phyloP scores from a whole-genome alignment of 35 echinoderm and acorn worm species.

The Heliocidaris erythrogramma region DNA sequence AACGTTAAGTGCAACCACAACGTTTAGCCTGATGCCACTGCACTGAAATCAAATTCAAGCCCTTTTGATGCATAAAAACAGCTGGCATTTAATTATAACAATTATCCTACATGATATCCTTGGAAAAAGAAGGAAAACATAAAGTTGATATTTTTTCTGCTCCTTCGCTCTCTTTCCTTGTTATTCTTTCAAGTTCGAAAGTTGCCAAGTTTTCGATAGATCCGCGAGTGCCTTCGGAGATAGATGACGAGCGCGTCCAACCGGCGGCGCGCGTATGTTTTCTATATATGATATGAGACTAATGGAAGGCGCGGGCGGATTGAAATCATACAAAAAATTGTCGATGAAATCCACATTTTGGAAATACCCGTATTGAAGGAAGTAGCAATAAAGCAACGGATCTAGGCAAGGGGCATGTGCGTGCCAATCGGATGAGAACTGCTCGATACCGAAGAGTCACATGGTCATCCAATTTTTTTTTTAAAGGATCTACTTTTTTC shows the following conservation, averaged over 20 bases:
- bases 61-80: neutral
- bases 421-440: neutral
- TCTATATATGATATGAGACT: neutral
- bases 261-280: neutral
- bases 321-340: neutral
- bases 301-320: neutral
- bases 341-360: neutral
- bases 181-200: neutral
- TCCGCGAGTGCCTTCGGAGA: neutral
- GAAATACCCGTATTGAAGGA: neutral
- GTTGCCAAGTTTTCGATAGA: neutral
- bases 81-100: neutral
- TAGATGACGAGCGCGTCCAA: neutral
- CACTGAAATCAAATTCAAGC: neutral
- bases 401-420: neutral
- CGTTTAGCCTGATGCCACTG: neutral
- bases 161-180: neutral
- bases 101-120: neutral
- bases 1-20: neutral
- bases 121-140: neutral
- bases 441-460: neutral
- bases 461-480: neutral
- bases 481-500: neutral
- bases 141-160: neutral
- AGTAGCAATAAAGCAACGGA: slow-evolving; percentile 16